Percentiles rank a stretch among this genome's conserved stretches.
These are phyloP conservation scores for Pseudorhiza aurosa DNA, from an alignment of 30 jellyfish, hydroid and myxozoan species.

Conservation along the genomic window DNA sequence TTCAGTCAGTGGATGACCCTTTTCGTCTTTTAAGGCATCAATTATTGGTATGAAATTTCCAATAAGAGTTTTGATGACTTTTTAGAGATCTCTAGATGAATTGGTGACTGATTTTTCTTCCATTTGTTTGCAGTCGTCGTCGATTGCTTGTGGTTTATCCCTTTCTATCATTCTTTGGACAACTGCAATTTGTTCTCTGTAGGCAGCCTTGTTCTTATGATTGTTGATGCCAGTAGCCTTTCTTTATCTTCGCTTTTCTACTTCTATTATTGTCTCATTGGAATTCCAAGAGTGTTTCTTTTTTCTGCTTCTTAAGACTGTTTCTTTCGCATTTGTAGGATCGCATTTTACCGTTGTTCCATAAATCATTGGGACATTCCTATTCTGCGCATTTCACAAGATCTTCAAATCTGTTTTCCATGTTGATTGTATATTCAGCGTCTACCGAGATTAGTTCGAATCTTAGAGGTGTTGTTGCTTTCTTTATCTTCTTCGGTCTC, in stretches of 20 bases:
- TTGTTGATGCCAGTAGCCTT: no score
- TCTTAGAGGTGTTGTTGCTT: no score
- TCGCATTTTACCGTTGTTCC: no score
- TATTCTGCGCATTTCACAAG: no score
- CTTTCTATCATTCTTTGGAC: not conserved
- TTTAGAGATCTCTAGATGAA: not conserved
- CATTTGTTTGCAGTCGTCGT: not conserved
- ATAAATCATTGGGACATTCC: no score
- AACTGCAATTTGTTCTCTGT: not conserved
- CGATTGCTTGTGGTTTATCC: not conserved
- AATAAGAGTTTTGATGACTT: not conserved
- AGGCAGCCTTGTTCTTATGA: constrained; percentile 13
- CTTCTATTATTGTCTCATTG: constrained; percentile 2
- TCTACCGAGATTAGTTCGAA: no score
- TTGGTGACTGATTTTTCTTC: not conserved
- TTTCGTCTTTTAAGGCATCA: constrained; percentile 5
- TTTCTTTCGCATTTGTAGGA: constrained; percentile 34
- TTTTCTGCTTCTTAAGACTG: constrained; percentile 14
- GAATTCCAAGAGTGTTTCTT: constrained; percentile 22
- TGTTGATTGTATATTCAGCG: no score
- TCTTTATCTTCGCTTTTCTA: constrained; percentile 38
- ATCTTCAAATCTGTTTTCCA: no score
- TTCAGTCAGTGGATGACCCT: constrained; percentile 11
- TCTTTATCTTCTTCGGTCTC: no score
- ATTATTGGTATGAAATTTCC: constrained; percentile 5